These are phyloP conservation scores for Ara ararauna DNA, from an alignment of 2,797 vertebrate genomes.

Conservation along the genomic window DNA sequence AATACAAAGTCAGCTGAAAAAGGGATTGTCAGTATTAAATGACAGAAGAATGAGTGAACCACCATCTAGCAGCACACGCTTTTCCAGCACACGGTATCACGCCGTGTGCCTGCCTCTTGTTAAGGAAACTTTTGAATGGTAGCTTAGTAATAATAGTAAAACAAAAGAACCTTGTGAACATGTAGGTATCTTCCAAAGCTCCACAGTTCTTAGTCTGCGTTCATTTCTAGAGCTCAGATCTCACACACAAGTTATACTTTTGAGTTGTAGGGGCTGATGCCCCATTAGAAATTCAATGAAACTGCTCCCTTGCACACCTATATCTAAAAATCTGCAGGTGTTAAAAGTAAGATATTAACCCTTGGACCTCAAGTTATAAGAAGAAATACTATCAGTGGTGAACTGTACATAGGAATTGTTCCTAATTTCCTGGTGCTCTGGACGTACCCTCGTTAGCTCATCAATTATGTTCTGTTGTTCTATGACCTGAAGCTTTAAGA, in stretches of 20 bases:
- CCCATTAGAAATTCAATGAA: background rate
- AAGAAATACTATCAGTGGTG: background rate
- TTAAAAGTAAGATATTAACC: background rate
- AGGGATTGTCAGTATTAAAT: background rate
- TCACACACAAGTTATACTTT: background rate
- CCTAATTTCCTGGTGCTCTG: background rate
- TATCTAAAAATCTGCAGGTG: background rate
- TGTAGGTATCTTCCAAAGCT: background rate
- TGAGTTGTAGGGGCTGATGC: background rate
- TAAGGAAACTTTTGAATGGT: background rate
- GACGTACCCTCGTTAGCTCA: constrained; percentile 93
- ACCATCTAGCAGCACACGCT: background rate
- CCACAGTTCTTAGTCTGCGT: background rate
- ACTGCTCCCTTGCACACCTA: background rate
- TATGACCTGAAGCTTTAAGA: constrained; percentile 97
- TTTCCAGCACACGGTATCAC: background rate
- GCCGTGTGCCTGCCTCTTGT: background rate
- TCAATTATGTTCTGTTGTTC: constrained; percentile 98
- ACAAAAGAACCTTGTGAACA: background rate
- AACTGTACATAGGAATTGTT: background rate
- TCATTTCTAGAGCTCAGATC: background rate
- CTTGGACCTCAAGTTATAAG: background rate
- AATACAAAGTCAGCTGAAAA: background rate
- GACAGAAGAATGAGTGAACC: background rate
- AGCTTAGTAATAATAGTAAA: background rate